phyloP scores from a whole-genome alignment of 1,140 invertebrate genomes.

The Drosophila baimaii region DNA sequence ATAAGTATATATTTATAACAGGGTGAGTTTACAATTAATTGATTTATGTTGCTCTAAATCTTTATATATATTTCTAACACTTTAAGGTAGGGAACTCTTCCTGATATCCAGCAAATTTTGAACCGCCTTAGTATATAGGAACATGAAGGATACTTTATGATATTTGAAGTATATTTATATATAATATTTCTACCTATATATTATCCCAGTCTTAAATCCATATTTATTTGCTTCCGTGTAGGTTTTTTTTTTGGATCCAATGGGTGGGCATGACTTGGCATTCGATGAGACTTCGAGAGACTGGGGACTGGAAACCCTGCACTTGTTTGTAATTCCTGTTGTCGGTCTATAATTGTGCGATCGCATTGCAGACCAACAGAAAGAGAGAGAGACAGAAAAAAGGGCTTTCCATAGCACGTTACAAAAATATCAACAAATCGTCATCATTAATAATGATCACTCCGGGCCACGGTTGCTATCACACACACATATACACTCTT shows the following conservation, averaged over 20 bases:
- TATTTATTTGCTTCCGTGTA: neutral
- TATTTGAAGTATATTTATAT: too few relatives aligned
- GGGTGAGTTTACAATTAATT: too few relatives aligned
- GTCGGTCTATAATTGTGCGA: conserved; percentile 68
- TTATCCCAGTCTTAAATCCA: too few relatives aligned
- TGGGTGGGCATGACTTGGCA: conserved; percentile 70
- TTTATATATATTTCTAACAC: too few relatives aligned
- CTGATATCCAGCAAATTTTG: neutral
- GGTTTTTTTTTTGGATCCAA: neutral
- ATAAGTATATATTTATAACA: too few relatives aligned
- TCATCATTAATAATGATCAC: conserved; percentile 84
- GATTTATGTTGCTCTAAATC: neutral
- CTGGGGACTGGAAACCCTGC: conserved; percentile 45
- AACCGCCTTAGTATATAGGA: neutral
- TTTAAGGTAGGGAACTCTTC: too few relatives aligned
- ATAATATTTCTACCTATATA: too few relatives aligned
- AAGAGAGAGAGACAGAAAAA: conserved; percentile 2
- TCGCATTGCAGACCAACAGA: conserved; percentile 44
- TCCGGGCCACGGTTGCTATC: conserved; percentile 67
- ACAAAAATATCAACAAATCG: conserved; percentile 84
- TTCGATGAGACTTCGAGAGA: conserved; percentile 22
- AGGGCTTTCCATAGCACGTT: conserved; percentile 66
- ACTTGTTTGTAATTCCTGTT: conserved; percentile 80
- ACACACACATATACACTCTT: conserved; percentile 11
- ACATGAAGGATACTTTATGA: neutral